phyloP scores from a whole-genome alignment of 2,113 vertebrate genomes.

The Sarotherodon lohbergeri region DNA sequence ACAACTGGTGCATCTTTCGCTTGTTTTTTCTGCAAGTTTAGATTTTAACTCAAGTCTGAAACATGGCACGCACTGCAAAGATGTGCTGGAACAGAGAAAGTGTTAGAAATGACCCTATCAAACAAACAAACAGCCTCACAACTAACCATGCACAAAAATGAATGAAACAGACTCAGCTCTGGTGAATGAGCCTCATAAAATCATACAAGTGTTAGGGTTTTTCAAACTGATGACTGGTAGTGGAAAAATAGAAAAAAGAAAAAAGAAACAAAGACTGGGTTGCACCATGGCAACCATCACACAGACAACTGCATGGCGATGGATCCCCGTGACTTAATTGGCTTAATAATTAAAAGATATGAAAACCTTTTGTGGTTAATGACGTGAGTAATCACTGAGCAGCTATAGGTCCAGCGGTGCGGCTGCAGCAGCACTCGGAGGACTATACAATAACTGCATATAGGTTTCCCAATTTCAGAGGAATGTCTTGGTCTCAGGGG shows the following conservation, averaged over 20 bases:
- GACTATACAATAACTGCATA: slow-evolving; percentile 52
- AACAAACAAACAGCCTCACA: background rate
- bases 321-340: slow-evolving; percentile 34
- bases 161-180: background rate
- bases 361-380: slow-evolving; percentile 42
- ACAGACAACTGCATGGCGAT: slow-evolving; percentile 11
- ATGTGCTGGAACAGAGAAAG: background rate
- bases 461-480: slow-evolving; percentile 39
- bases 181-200: background rate
- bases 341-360: slow-evolving; percentile 52
- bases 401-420: slow-evolving; percentile 24
- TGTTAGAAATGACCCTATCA: background rate
- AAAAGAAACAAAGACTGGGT: background rate
- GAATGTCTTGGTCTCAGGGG: slow-evolving; percentile 48
- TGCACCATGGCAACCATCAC: slow-evolving; percentile 55
- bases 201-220: background rate
- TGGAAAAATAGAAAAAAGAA: background rate
- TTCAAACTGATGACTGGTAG: background rate
- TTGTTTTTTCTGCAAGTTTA: slow-evolving; percentile 27
- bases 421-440: background rate
- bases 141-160: background rate
- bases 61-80: background rate
- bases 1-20: background rate
- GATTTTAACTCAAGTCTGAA: background rate
- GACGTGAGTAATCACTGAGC: slow-evolving; percentile 41